Conservation (phyloP, 53 echinoderm and acorn worm species). For the Arbacia lixula region DNA sequence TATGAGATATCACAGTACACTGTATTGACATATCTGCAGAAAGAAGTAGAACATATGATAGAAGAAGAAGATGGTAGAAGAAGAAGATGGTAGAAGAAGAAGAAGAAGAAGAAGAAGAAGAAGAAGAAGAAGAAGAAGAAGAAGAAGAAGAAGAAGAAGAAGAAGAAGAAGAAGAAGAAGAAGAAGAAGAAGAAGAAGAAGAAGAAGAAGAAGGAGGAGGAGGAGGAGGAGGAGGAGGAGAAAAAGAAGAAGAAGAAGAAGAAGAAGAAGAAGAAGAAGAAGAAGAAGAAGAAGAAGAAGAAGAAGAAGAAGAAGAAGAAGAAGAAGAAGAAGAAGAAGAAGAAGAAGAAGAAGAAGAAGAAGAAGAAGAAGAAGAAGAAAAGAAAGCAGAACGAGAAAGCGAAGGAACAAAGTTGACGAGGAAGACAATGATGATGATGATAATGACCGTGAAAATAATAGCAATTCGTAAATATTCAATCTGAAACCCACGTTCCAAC, state of each 20-base stretch:
- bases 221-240: background rate
- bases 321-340: constrained; percentile 18
- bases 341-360: constrained; percentile 10
- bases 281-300: background rate
- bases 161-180: constrained; percentile 18
- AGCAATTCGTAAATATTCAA: too few species aligned
- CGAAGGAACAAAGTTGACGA: too few species aligned
- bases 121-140: background rate
- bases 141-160: background rate
- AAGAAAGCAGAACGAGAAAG: too few species aligned
- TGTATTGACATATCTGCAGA: too few species aligned
- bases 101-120: background rate
- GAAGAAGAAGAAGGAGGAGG: constrained; percentile 2
- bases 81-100: background rate
- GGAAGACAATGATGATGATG: too few species aligned
- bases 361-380: constrained; percentile 9
- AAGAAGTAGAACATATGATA: too few species aligned
- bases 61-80: too few species aligned
- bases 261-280: background rate
- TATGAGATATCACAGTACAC: too few species aligned
- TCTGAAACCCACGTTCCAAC: background rate
- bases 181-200: constrained; percentile 10
- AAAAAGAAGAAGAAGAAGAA: background rate
- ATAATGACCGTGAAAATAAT: too few species aligned
- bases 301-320: background rate